These are phyloP conservation scores for Oreocharis arfaki DNA, from an alignment of 2,113 vertebrate genomes.

Conservation along the genomic window DNA sequence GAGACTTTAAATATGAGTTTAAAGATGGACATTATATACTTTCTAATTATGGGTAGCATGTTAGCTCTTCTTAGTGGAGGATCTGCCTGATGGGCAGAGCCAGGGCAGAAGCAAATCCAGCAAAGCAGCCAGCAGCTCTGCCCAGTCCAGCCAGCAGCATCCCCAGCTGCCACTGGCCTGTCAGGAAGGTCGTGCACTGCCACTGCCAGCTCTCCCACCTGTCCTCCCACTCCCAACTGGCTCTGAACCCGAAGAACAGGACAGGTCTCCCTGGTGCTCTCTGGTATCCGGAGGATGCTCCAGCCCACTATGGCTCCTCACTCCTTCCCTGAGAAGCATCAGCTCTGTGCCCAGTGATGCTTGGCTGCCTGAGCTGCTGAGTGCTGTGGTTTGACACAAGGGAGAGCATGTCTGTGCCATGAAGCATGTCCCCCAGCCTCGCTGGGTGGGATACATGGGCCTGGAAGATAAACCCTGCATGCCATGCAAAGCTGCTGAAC, in stretches of 20 bases:
- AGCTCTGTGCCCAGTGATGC: neutral
- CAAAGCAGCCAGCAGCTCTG: neutral
- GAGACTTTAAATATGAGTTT: neutral
- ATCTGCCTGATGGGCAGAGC: neutral
- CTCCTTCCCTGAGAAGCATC: neutral
- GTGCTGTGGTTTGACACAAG: neutral
- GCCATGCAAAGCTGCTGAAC: neutral
- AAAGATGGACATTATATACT: neutral
- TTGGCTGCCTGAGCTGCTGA: neutral
- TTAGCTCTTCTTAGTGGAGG: neutral
- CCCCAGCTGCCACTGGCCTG: neutral
- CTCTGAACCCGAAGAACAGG: rapidly evolving
- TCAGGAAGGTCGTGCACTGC: rapidly evolving
- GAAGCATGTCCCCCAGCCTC: neutral
- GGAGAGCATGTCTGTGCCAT: neutral
- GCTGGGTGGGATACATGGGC: rapidly evolving
- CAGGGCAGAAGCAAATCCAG: neutral
- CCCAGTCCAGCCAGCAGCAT: neutral
- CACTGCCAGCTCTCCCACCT: neutral
- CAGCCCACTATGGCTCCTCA: neutral
- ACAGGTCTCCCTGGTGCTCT: neutral
- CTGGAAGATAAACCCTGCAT: neutral
- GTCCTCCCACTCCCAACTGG: neutral
- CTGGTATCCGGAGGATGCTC: rapidly evolving
- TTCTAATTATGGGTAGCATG: neutral